Conservation (phyloP, 1,140 invertebrate genomes). For the Laodelphax striatellus region DNA sequence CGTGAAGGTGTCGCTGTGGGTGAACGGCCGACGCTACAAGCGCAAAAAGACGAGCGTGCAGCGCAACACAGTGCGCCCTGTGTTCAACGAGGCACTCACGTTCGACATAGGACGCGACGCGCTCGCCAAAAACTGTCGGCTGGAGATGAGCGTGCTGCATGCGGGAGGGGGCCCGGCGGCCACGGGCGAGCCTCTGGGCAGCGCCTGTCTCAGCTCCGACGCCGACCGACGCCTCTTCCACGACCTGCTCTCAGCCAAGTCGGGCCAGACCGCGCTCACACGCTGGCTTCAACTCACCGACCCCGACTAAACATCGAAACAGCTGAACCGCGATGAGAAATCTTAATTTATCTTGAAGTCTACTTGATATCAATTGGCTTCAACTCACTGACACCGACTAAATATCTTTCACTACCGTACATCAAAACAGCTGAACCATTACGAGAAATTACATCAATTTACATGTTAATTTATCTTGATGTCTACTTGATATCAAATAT, state of each 20-base stretch:
- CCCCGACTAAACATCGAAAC: conserved; percentile 9
- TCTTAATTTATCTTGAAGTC: too few species aligned
- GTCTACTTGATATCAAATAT: too few species aligned
- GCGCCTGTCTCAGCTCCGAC: conserved; percentile 35
- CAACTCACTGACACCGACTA: conserved; percentile 15
- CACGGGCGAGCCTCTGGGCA: conserved; percentile 38
- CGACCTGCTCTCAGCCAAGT: conserved; percentile 38
- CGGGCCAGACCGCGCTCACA: conserved; percentile 12
- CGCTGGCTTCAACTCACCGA: conserved; percentile 12
- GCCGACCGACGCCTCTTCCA: conserved; percentile 39
- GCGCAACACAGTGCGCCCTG: conserved; percentile 69
- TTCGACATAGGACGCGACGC: conserved; percentile 60
- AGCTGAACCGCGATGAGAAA: too few species aligned
- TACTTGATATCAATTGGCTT: too few species aligned
- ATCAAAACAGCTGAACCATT: too few species aligned
- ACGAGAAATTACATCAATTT: too few species aligned
- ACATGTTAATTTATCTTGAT: too few species aligned
- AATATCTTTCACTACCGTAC: too few species aligned
- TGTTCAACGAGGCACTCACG: conserved; percentile 78
- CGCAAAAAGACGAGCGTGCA: conserved; percentile 85
- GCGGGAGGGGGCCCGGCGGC: conserved; percentile 39
- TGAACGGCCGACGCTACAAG: conserved; percentile 65
- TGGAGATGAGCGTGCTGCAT: conserved; percentile 41
- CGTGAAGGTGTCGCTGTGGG: conserved; percentile 69
- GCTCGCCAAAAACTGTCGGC: conserved; percentile 32